Evolutionary conservation across 2,113 vertebrate genomes (phyloP), one percentile per base, ranked within the genome.

Genomic region (Bolborhynchus lineola): DNA sequence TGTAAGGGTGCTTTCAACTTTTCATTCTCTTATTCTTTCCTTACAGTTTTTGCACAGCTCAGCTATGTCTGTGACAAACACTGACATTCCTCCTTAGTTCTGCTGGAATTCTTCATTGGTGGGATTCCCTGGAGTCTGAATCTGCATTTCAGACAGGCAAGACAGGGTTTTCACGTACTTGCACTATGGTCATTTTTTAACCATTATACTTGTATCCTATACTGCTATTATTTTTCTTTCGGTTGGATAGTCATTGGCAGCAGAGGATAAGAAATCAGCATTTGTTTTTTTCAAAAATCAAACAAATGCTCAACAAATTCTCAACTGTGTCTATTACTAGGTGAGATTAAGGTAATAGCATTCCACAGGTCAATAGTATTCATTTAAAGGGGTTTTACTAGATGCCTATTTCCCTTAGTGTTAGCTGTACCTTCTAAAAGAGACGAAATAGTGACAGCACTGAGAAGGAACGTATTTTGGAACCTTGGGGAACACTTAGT

Each of bases 141-240:
- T 55, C 5, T 59, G 7, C 7, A n/a, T 59, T 86, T 84, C 44
- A 60, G 17, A 29, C 42, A 82, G 13, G 9, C 14, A 75, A 41
- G 25, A 50, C 13, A 42, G 19, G 3, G 13, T 46, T 53, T 81
- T 37, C 25, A 64, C 2, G 2, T 64, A 29, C 9, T 53, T 14
- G 57, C 11, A 46, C 6, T 16, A 31, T 31, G 33, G 24, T 2
- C 0, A 4, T 14, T 64, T 70, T 89, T 37, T 3, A 78, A 53
- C 3, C 3, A 4, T 42, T 70, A 20, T 23, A 52, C 7, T 23
- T 0, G 0, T n/a, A 31, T 65, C 63, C 71, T 41, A 44, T 17
- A 41, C 13, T 21, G 3, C 4, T 21, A 17, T 11, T 47, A 7
- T 33, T 60, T 80, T 72, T 28, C 7, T 86, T 70, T 77, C 2